Conservation (phyloP, 2,797 vertebrate species). For the Propithecus perrieri region DNA sequence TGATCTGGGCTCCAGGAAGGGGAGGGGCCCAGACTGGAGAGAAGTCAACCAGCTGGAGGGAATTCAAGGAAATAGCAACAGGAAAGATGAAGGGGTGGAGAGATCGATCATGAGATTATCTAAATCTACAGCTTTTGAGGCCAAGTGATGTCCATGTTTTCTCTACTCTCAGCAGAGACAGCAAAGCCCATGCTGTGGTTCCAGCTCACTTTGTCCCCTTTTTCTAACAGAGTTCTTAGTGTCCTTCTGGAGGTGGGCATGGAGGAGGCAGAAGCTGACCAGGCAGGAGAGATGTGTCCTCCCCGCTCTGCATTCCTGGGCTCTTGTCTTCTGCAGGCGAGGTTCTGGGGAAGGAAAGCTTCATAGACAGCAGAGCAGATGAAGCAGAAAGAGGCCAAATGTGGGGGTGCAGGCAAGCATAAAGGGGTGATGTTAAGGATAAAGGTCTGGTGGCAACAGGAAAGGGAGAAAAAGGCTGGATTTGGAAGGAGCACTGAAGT, state of each 20-base stretch:
- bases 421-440: not conserved
- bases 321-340: not conserved
- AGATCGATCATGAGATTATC: not conserved
- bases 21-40: not conserved
- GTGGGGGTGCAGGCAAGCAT: not conserved
- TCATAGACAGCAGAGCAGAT: not conserved
- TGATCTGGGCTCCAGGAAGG: not conserved
- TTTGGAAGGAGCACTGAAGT: constrained; percentile 1
- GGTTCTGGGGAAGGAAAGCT: not conserved
- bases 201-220: not conserved
- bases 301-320: not conserved
- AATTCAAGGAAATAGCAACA: not conserved
- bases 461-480: not conserved
- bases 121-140: not conserved
- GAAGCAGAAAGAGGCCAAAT: not conserved
- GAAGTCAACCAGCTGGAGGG: not conserved
- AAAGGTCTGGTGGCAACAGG: not conserved
- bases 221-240: not conserved
- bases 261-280: not conserved
- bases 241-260: not conserved
- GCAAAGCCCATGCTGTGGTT: not conserved
- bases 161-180: not conserved
- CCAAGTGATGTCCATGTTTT: not conserved
- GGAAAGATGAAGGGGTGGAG: not conserved
- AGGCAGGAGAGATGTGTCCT: not conserved